Conservation (phyloP, 2,113 vertebrate species). For the Crotalus horridus region DNA sequence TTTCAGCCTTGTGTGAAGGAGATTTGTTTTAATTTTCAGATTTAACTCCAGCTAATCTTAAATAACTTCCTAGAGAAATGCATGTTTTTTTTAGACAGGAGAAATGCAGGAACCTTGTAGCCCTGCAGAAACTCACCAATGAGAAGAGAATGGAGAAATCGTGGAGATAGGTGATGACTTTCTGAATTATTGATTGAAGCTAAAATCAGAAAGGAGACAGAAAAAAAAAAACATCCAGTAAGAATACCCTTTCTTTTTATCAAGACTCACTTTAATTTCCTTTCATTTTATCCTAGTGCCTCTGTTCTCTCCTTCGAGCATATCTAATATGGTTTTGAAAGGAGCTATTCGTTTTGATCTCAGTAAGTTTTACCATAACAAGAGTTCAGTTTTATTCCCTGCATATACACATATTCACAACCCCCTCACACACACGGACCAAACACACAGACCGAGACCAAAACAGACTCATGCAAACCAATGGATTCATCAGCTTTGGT, state of each 20-base stretch:
- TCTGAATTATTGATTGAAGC: conserved; percentile 92
- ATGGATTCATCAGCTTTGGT: background rate
- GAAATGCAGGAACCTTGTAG: background rate
- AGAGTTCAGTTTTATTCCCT: background rate
- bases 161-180: conserved; percentile 86
- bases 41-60: background rate
- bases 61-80: background rate
- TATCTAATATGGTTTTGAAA: background rate
- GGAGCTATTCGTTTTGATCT: background rate
- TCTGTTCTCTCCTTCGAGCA: background rate
- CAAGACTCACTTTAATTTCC: background rate
- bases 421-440: background rate
- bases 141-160: conserved; percentile 96
- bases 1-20: background rate
- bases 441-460: background rate
- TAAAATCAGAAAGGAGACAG: conserved; percentile 49
- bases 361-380: background rate
- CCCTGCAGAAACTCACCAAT: conserved; percentile 77
- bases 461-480: background rate
- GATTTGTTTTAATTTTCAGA: background rate
- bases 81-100: background rate
- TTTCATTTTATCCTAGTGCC: background rate
- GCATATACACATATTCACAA: background rate
- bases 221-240: background rate
- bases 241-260: background rate